Conservation (phyloP, 53 echinoderm and acorn worm species). For the Luidia sarsii region DNA sequence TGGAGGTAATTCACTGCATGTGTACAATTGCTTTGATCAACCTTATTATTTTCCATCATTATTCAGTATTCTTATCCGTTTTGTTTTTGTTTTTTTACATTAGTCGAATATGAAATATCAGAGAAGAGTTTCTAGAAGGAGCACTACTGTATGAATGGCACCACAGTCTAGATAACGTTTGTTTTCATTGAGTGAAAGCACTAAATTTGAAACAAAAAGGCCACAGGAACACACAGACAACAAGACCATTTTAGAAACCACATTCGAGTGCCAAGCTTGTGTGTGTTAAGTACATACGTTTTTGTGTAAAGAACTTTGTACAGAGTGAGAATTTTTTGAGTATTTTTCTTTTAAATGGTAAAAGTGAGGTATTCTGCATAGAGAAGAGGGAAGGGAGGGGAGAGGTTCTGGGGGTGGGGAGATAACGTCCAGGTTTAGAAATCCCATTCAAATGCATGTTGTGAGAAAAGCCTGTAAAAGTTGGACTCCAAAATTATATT, state of each 20-base stretch:
- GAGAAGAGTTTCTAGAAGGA: slow-evolving; percentile 20
- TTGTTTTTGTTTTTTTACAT: slow-evolving; percentile 19
- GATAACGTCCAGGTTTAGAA: too few relatives aligned
- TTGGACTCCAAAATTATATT: too few relatives aligned
- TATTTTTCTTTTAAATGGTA: background rate
- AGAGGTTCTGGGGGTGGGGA: too few relatives aligned
- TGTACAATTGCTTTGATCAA: too few relatives aligned
- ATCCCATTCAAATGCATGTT: too few relatives aligned
- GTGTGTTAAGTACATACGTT: too few relatives aligned
- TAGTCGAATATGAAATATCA: slow-evolving; percentile 17
- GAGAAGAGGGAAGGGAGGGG: too few relatives aligned
- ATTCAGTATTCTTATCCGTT: slow-evolving; percentile 4
- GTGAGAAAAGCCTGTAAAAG: too few relatives aligned
- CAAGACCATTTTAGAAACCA: too few relatives aligned
- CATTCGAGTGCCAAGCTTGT: slow-evolving; percentile 1
- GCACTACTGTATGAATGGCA: slow-evolving; percentile 24
- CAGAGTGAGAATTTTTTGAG: slow-evolving; percentile 1
- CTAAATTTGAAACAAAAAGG: slow-evolving; percentile 52
- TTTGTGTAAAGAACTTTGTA: background rate
- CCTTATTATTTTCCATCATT: too few relatives aligned
- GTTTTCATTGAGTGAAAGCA: slow-evolving; percentile 42
- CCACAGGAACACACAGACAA: slow-evolving; percentile 11
- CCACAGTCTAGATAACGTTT: slow-evolving; percentile 19
- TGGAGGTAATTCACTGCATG: too few relatives aligned
- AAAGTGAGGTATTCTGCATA: background rate